These are phyloP conservation scores for Malacosoma neustria DNA, from an alignment of 2,888 invertebrate species.

Conservation along the genomic window DNA sequence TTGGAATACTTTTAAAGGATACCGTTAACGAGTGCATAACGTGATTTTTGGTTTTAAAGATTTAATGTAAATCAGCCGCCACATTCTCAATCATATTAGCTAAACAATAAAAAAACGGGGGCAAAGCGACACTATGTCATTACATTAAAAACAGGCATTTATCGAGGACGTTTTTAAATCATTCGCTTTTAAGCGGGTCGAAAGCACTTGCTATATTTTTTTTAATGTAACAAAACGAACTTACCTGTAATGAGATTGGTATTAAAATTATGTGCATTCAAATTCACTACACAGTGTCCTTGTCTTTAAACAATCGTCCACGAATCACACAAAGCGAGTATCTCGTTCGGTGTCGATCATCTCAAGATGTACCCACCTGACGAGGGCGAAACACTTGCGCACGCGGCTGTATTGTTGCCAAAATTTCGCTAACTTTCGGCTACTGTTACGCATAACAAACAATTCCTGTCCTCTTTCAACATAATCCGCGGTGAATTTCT, in stretches of 20 bases:
- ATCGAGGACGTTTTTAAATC: conserved; percentile 23
- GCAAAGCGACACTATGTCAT: conserved; percentile 4
- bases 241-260: conserved; percentile 35
- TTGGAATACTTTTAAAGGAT: conserved; percentile 1
- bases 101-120: background rate
- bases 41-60: background rate
- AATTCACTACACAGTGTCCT: conserved; percentile 29
- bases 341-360: conserved; percentile 41
- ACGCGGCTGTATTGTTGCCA: conserved; percentile 39
- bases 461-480: conserved; percentile 29
- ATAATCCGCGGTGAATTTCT: conserved; percentile 32
- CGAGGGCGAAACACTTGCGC: conserved; percentile 31
- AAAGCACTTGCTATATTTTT: background rate
- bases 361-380: conserved; percentile 32
- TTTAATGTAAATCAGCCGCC: background rate
- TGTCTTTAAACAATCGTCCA: conserved; percentile 23
- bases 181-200: conserved; percentile 2
- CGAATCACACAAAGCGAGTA: conserved; percentile 37
- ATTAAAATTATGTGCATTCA: conserved; percentile 22
- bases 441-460: conserved; percentile 47
- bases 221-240: conserved; percentile 12
- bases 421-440: conserved; percentile 54
- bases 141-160: conserved; percentile 21
- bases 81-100: background rate
- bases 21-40: conserved; percentile 1